These are phyloP conservation scores for Scrobipalpa atriplicella DNA, from an alignment of 2,888 invertebrate species.

Conservation along the genomic window DNA sequence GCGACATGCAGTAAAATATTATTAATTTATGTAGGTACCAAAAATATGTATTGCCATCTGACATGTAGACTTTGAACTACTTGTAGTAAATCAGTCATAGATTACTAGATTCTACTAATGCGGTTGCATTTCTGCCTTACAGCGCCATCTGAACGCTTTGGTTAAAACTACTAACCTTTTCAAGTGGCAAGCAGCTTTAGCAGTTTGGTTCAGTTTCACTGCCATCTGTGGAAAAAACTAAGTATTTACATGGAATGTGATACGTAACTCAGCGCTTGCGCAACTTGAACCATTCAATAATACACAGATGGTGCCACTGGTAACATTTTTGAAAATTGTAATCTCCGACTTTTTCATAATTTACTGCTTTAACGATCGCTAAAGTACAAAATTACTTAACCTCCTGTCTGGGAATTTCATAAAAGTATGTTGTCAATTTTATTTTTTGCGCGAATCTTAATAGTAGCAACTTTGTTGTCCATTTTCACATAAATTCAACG, in stretches of 20 bases:
- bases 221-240: neutral
- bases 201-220: neutral
- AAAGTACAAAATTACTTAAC: conserved; percentile 27
- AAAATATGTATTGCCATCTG: too few species aligned
- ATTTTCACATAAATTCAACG: neutral
- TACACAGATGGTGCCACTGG: conserved; percentile 25
- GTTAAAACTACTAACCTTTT: neutral
- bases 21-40: too few species aligned
- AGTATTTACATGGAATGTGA: neutral
- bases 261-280: neutral
- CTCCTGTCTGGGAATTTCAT: conserved; percentile 23
- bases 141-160: neutral
- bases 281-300: neutral
- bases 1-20: too few species aligned
- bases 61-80: too few species aligned
- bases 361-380: conserved; percentile 21
- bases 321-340: neutral
- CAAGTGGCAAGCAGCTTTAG: neutral
- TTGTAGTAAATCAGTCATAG: too few species aligned
- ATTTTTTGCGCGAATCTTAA: conserved; percentile 18
- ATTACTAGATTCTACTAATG: neutral
- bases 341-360: conserved; percentile 3
- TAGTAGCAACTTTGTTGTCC: neutral
- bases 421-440: conserved; percentile 18
- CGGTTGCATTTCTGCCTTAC: neutral